Percentiles rank a stretch among this genome's conserved stretches.
Evolutionary conservation across 2,113 vertebrate species (phyloP).

Genomic region (Carlito syrichta): DNA sequence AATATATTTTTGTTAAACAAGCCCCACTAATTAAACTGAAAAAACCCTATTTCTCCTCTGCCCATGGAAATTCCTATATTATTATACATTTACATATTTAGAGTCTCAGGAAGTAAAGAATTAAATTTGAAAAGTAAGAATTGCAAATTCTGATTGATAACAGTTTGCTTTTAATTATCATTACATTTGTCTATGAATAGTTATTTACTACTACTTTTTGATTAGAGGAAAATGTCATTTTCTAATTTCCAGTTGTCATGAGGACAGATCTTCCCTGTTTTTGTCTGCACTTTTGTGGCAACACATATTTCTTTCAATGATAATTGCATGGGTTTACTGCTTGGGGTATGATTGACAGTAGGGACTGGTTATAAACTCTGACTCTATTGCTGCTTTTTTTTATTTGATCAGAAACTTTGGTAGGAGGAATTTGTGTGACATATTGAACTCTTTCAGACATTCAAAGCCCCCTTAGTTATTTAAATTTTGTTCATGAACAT

Average conservation of each 20-base stretch:
- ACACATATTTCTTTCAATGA: background rate
- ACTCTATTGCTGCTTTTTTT: background rate
- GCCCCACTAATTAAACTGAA: background rate
- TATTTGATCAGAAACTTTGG: background rate
- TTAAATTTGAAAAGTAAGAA: background rate
- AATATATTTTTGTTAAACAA: background rate
- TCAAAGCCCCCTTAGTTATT: background rate
- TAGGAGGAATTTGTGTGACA: background rate
- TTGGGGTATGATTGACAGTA: background rate
- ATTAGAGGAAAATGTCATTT: background rate
- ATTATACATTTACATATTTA: background rate
- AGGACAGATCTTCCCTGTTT: background rate
- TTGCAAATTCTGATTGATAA: background rate
- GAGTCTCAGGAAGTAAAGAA: background rate
- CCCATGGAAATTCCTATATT: background rate
- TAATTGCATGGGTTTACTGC: background rate
- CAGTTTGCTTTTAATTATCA: background rate
- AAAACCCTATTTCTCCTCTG: background rate
- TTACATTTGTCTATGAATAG: background rate
- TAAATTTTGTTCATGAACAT: background rate
- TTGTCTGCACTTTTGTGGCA: background rate
- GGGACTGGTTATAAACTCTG: background rate
- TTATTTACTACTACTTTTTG: background rate
- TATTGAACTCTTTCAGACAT: background rate
- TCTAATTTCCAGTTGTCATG: background rate